A percentile compares a stretch with the other conserved stretches of the same genome.
These are phyloP conservation scores for Lagria hirta DNA, from an alignment of 2,888 invertebrate genomes.

Conservation along the genomic window DNA sequence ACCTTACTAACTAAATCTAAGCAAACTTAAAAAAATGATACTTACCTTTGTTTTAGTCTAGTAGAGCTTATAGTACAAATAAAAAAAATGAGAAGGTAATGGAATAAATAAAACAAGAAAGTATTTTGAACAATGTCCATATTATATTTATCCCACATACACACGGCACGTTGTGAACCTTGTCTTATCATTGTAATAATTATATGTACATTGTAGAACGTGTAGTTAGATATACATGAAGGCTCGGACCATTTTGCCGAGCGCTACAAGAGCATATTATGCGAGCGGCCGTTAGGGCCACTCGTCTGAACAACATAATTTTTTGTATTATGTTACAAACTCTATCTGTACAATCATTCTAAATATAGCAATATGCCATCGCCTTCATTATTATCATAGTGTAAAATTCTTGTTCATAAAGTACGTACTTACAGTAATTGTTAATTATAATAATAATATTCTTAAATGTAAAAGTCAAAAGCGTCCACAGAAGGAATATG, in stretches of 20 bases:
- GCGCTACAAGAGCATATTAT: constrained; percentile 60
- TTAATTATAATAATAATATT: constrained; percentile 52
- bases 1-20: too few relatives aligned
- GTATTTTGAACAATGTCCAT: constrained; percentile 85
- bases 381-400: constrained; percentile 55
- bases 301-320: constrained; percentile 52
- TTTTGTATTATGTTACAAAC: constrained; percentile 55
- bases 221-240: constrained; percentile 71
- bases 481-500: constrained; percentile 59
- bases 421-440: constrained; percentile 56
- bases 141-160: constrained; percentile 84
- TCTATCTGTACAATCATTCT: constrained; percentile 57
- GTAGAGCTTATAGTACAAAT: too few relatives aligned
- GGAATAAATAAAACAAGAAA: constrained; percentile 55
- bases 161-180: constrained; percentile 90
- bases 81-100: too few relatives aligned
- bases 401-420: constrained; percentile 58
- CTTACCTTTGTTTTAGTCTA: too few relatives aligned
- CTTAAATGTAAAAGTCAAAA: constrained; percentile 56
- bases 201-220: constrained; percentile 69
- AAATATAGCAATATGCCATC: constrained; percentile 49
- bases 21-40: too few relatives aligned
- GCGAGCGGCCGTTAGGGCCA: constrained; percentile 55
- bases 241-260: constrained; percentile 60
- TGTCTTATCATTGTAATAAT: constrained; percentile 79